These are phyloP conservation scores for Meghimatium bilineatum DNA, from an alignment of 2,888 invertebrate species.

Conservation along the genomic window DNA sequence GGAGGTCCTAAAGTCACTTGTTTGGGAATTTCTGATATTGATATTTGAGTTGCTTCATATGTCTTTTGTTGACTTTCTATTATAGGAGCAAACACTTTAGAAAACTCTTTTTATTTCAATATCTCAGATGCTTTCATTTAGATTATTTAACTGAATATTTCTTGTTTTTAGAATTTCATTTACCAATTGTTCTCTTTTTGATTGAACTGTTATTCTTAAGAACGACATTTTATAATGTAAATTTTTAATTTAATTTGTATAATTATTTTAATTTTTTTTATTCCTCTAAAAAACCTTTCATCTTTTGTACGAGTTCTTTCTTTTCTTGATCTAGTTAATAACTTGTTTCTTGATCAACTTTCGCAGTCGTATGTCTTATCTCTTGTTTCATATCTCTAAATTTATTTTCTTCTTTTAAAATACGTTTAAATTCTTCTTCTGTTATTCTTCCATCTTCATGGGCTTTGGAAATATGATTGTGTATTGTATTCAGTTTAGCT, in stretches of 20 bases:
- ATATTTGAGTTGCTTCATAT: neutral
- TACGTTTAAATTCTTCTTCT: slow-evolving; percentile 29
- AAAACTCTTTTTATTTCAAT: slow-evolving; percentile 11
- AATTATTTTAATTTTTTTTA: neutral
- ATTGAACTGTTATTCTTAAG: neutral
- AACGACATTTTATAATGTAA: neutral
- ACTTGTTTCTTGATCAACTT: neutral
- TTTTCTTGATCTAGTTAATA: neutral
- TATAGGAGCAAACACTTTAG: neutral
- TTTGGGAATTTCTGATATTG: neutral
- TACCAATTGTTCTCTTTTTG: neutral
- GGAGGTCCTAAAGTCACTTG: neutral
- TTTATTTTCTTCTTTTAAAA: slow-evolving; percentile 20
- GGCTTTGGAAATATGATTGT: slow-evolving; percentile 26
- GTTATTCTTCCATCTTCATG: slow-evolving; percentile 15
- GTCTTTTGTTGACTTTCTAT: neutral
- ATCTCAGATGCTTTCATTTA: neutral
- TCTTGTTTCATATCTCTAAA: slow-evolving; percentile 15
- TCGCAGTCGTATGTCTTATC: neutral
- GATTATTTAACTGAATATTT: slow-evolving; percentile 20
- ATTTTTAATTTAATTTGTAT: neutral
- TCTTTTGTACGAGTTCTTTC: neutral
- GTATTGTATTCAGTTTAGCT: slow-evolving; percentile 8
- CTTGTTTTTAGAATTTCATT: neutral
- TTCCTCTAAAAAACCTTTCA: slow-evolving; percentile 2